A percentile compares a stretch with the other conserved stretches of the same genome.
Evolutionary conservation across 1,140 invertebrate genomes (phyloP).

Genomic region (Heterodera carotae): DNA sequence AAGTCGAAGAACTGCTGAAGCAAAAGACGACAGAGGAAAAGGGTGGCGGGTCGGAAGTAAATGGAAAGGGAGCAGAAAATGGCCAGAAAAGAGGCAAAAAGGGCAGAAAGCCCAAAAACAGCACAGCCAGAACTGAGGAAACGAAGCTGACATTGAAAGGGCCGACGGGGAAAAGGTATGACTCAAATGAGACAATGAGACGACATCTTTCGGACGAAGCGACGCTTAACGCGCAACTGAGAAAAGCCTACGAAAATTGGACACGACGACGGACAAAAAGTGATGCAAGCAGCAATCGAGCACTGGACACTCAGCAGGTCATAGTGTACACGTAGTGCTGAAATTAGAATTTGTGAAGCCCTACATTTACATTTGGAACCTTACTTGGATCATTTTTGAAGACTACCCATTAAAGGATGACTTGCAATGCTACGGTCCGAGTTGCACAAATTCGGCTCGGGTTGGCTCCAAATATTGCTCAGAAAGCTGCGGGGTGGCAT

Average conservation of each 20-base stretch:
- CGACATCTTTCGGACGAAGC: background rate
- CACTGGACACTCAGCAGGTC: no score
- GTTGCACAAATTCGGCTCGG: slow-evolving; percentile 78
- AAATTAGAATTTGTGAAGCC: background rate
- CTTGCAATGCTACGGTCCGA: slow-evolving; percentile 85
- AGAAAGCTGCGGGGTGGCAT: slow-evolving; percentile 84
- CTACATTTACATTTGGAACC: background rate
- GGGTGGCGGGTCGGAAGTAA: background rate
- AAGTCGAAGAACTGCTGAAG: slow-evolving; percentile 21
- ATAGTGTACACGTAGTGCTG: no score
- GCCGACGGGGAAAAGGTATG: background rate
- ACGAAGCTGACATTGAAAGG: no score
- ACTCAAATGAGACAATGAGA: no score
- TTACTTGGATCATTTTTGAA: background rate
- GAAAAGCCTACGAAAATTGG: slow-evolving; percentile 5
- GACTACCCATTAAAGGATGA: slow-evolving; percentile 24
- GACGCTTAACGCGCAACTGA: background rate
- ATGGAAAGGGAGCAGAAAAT: background rate
- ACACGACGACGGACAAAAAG: slow-evolving; percentile 8
- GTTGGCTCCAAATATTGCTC: slow-evolving; percentile 91
- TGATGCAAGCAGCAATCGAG: background rate
- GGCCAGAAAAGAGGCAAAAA: slow-evolving; percentile 12
- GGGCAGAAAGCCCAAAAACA: slow-evolving; percentile 20
- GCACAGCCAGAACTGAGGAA: background rate
- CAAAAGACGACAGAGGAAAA: background rate